Conservation (phyloP, 2,797 vertebrate genomes). For the Eulemur coronatus region DNA sequence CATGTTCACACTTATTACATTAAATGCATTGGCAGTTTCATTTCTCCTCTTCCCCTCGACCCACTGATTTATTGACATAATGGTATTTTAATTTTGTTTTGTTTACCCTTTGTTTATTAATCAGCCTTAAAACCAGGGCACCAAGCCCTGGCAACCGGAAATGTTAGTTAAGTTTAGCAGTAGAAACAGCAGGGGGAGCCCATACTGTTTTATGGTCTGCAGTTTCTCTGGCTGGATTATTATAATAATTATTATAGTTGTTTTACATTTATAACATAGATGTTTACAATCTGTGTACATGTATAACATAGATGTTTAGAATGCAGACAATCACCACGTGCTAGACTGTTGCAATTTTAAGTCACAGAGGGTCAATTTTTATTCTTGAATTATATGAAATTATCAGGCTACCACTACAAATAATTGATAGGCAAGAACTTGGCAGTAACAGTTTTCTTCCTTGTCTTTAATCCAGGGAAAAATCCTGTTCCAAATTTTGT, state of each 20-base stretch:
- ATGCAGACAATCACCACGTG: background rate
- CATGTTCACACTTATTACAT: background rate
- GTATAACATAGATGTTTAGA: background rate
- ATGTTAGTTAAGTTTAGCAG: conserved; percentile 61
- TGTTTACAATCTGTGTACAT: conserved; percentile 24
- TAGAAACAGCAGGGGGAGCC: conserved; percentile 84
- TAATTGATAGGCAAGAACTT: background rate
- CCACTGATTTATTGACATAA: conserved; percentile 30
- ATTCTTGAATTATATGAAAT: conserved; percentile 48
- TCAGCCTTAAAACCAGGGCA: conserved; percentile 58
- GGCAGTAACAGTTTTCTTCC: background rate
- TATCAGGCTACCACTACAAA: background rate
- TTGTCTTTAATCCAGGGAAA: background rate
- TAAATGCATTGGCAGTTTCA: background rate
- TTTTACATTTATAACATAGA: conserved; percentile 58
- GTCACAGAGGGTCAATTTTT: conserved; percentile 38
- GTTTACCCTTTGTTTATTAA: conserved; percentile 72
- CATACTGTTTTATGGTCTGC: conserved; percentile 45
- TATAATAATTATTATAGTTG: conserved; percentile 39
- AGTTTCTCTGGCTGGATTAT: conserved; percentile 30
- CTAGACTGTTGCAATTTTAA: background rate
- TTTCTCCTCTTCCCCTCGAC: background rate
- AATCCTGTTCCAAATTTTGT: background rate
- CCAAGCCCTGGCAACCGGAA: conserved; percentile 47
- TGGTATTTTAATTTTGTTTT: conserved; percentile 70